These are phyloP conservation scores for Hipparchia semele DNA, from an alignment of 2,888 invertebrate genomes.

Conservation along the genomic window DNA sequence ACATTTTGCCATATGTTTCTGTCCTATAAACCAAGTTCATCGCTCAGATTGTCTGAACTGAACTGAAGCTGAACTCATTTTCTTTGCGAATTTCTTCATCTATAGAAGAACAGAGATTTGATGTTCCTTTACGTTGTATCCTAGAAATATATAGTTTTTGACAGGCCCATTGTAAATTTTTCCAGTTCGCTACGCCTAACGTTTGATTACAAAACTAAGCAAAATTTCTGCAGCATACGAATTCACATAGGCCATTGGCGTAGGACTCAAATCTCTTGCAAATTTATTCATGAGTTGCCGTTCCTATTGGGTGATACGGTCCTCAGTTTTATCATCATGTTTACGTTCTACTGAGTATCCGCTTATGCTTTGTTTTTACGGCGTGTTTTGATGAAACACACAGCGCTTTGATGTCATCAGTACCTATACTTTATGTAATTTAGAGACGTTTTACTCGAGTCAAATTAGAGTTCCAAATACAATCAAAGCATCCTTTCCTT, in stretches of 20 bases:
- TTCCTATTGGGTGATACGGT: slow-evolving; percentile 52
- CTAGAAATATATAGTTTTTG: too few relatives aligned
- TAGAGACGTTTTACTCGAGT: slow-evolving; percentile 16
- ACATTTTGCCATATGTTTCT: too few relatives aligned
- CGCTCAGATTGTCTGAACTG: too few relatives aligned
- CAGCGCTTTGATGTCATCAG: slow-evolving; percentile 30
- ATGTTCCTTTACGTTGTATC: too few relatives aligned
- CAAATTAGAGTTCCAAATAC: neutral
- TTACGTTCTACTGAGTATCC: slow-evolving; percentile 41
- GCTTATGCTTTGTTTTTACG: slow-evolving; percentile 37
- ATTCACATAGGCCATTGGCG: slow-evolving; percentile 38
- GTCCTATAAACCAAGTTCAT: too few relatives aligned
- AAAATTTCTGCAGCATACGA: slow-evolving; percentile 24
- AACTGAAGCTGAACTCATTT: too few relatives aligned
- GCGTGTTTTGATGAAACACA: slow-evolving; percentile 29
- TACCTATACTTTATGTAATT: slow-evolving; percentile 22
- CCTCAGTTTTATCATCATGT: slow-evolving; percentile 56
- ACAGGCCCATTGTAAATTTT: too few relatives aligned
- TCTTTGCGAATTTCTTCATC: too few relatives aligned
- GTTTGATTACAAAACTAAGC: neutral
- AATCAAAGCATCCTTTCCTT: slow-evolving; percentile 1
- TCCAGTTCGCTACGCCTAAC: too few relatives aligned
- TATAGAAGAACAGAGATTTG: too few relatives aligned
- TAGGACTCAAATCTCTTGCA: slow-evolving; percentile 47
- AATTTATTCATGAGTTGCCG: slow-evolving; percentile 60